Conservation (phyloP, 2,797 vertebrate genomes). For the Oreortyx pictus region DNA sequence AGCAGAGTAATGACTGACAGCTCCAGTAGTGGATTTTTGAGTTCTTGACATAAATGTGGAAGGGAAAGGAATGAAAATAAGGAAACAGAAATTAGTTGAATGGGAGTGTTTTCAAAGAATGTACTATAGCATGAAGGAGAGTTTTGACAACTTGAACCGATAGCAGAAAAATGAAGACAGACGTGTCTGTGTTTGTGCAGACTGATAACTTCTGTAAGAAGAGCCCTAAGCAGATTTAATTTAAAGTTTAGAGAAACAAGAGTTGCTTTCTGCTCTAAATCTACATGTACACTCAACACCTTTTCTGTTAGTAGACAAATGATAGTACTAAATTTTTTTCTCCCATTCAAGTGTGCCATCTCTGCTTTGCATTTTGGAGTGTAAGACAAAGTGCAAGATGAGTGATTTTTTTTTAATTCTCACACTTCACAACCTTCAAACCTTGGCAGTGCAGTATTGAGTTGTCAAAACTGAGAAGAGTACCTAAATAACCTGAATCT, state of each 20-base stretch:
- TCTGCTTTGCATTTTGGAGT: not conserved
- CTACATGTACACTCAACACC: not conserved
- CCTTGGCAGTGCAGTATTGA: rapidly evolving
- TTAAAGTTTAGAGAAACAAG: not conserved
- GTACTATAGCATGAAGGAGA: not conserved
- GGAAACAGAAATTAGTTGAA: not conserved
- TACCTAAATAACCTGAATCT: not conserved
- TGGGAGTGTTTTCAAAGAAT: constrained; percentile 1
- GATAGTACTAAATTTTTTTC: not conserved
- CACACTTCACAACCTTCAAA: not conserved
- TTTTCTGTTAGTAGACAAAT: not conserved
- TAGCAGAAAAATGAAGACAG: not conserved
- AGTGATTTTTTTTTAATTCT: rapidly evolving
- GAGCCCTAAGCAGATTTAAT: not conserved
- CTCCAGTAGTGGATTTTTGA: not conserved
- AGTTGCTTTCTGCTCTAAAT: not conserved
- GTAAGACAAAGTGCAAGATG: not conserved
- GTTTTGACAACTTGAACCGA: constrained; percentile 39
- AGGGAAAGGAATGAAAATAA: not conserved
- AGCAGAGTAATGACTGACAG: constrained; percentile 2
- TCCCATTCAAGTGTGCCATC: not conserved
- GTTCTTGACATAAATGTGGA: not conserved
- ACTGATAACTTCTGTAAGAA: not conserved
- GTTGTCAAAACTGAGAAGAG: not conserved
- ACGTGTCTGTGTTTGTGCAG: not conserved